phyloP scores from a whole-genome alignment of 2,888 invertebrate species.

The Epinotia bilunana region DNA sequence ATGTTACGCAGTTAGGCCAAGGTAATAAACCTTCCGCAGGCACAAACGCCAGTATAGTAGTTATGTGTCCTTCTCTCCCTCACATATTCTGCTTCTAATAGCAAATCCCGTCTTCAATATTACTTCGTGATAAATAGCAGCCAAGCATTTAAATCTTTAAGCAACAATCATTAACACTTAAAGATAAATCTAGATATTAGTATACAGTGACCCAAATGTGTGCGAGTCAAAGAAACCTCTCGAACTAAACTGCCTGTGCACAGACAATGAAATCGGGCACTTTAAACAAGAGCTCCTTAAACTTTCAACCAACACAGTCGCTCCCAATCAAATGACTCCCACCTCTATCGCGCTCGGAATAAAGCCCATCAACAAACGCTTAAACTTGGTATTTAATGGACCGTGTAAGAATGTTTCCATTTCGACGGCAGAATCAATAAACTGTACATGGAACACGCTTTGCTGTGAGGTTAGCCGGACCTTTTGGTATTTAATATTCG shows the following conservation, averaged over 20 bases:
- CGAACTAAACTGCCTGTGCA: conserved; percentile 16
- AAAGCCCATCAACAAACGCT: conserved; percentile 20
- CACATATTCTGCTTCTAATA: background rate
- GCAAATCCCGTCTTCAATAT: background rate
- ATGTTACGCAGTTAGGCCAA: conserved; percentile 1
- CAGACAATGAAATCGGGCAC: conserved; percentile 34
- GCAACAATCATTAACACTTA: background rate
- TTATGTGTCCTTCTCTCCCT: too few relatives aligned
- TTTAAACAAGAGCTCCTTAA: conserved; percentile 32
- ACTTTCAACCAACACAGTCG: conserved; percentile 26
- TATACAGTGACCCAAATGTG: conserved; percentile 23
- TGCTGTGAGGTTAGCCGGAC: conserved; percentile 16
- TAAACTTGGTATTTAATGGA: conserved; percentile 28
- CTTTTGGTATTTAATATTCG: conserved; percentile 28
- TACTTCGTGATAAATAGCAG: background rate
- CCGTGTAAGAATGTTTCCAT: conserved; percentile 35
- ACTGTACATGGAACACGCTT: conserved; percentile 20
- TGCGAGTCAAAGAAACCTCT: conserved; percentile 15
- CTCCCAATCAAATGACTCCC: conserved; percentile 12
- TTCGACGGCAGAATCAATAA: conserved; percentile 38
- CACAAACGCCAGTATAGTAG: too few relatives aligned
- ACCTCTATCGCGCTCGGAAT: conserved; percentile 24
- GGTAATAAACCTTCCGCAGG: background rate
- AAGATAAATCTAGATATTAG: too few relatives aligned
- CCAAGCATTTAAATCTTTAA: background rate